Evolutionary conservation across 2,113 vertebrate genomes (phyloP).

Genomic region (Otus sunia): DNA sequence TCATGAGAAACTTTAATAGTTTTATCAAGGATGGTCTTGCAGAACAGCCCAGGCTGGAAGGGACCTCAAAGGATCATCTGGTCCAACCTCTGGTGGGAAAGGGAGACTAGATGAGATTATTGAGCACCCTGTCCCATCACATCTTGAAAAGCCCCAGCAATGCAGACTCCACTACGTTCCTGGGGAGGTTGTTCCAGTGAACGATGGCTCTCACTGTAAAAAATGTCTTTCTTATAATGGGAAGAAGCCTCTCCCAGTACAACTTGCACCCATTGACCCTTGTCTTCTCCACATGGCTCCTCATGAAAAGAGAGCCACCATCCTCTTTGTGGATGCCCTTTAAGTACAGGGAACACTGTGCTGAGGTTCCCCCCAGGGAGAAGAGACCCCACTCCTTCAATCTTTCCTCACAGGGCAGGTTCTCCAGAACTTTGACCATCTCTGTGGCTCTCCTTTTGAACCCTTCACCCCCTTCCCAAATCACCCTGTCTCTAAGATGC

Average conservation of each 20-base stretch:
- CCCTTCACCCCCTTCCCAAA: not conserved
- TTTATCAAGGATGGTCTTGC: not conserved
- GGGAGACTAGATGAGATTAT: not conserved
- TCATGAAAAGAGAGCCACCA: too few species aligned
- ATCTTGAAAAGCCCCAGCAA: not conserved
- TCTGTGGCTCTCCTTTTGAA: not conserved
- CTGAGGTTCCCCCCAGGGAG: not conserved
- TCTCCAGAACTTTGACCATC: not conserved
- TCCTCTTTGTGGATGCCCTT: not conserved
- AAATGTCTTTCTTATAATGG: not conserved
- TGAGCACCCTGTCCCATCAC: accelerated
- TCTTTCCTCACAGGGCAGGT: accelerated
- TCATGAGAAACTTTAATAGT: not conserved
- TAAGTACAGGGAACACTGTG: not conserved
- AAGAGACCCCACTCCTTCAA: not conserved
- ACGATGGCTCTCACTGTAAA: not conserved
- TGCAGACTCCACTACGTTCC: accelerated
- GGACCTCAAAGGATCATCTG: not conserved
- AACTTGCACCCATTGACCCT: not conserved
- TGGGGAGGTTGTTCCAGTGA: not conserved
- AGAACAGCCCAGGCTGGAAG: not conserved
- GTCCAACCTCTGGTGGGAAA: not conserved
- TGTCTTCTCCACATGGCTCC: not conserved
- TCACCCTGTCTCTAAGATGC: accelerated
- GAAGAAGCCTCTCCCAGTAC: not conserved